phyloP scores from a whole-genome alignment of 2,888 invertebrate genomes.

The Spicauda simplicius region DNA sequence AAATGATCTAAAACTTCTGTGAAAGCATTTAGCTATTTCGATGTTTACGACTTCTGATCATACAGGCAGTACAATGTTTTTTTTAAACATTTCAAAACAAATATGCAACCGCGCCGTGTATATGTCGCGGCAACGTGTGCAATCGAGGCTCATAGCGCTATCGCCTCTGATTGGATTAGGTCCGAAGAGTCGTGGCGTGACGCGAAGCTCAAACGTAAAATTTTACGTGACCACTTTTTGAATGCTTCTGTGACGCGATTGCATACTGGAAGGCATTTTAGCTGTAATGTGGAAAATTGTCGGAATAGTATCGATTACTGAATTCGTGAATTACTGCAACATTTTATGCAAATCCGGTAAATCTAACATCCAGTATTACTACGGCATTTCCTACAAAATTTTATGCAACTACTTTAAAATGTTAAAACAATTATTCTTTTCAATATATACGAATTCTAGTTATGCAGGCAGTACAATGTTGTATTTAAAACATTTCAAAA shows the following conservation, averaged over 20 bases:
- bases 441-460: too few relatives aligned
- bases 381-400: too few relatives aligned
- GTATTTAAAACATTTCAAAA: not conserved
- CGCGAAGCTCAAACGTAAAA: constrained; percentile 79
- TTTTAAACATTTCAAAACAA: not conserved
- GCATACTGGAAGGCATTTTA: constrained; percentile 64
- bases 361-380: too few relatives aligned
- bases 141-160: constrained; percentile 74
- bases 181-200: constrained; percentile 74
- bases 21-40: too few relatives aligned
- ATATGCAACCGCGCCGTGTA: constrained; percentile 14
- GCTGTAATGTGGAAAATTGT: constrained; percentile 66
- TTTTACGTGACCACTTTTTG: constrained; percentile 83
- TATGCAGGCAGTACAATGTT: too few relatives aligned
- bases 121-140: constrained; percentile 55
- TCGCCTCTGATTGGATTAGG: constrained; percentile 81
- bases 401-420: too few relatives aligned
- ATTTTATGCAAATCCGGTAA: too few relatives aligned
- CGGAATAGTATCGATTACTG: constrained; percentile 11
- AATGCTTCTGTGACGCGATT: constrained; percentile 73
- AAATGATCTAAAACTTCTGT: too few relatives aligned
- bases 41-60: too few relatives aligned
- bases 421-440: too few relatives aligned
- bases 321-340: too few relatives aligned
- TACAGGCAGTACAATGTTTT: too few relatives aligned